Conservation (phyloP, 2,888 invertebrate genomes). For the Nephrotoma flavescens region DNA sequence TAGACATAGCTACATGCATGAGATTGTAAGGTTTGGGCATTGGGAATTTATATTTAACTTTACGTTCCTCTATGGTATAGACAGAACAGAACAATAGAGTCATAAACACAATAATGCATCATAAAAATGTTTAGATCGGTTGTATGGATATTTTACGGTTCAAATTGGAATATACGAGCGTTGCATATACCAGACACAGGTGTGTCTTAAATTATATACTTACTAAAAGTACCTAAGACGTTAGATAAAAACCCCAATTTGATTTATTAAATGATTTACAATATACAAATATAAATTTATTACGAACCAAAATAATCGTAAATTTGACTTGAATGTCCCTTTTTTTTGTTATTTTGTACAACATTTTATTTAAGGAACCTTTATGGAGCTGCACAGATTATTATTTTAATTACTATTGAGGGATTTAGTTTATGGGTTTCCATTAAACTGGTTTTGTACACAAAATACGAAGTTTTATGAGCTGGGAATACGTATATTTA, state of each 20-base stretch:
- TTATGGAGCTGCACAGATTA: neutral
- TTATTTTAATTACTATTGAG: neutral
- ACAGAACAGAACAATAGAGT: neutral
- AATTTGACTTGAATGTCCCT: neutral
- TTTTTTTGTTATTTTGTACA: neutral
- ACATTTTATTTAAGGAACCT: neutral
- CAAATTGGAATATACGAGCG: neutral
- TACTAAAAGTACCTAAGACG: neutral
- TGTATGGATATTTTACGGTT: neutral
- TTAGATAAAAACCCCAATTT: neutral
- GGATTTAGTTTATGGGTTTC: neutral
- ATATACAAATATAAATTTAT: neutral
- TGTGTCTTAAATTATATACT: neutral
- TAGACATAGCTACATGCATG: too few relatives aligned
- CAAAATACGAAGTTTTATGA: neutral
- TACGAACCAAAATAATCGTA: neutral
- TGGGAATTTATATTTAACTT: neutral
- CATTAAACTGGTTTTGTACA: neutral
- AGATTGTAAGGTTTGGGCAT: neutral
- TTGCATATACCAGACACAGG: neutral
- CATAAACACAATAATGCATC: neutral
- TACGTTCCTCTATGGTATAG: neutral
- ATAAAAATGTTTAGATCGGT: neutral
- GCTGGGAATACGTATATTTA: neutral
- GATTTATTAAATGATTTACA: neutral